Percentiles rank a stretch among this genome's conserved stretches.
Evolutionary conservation across 2,113 vertebrate genomes (phyloP).

Genomic region (Erpornis zantholeuca): DNA sequence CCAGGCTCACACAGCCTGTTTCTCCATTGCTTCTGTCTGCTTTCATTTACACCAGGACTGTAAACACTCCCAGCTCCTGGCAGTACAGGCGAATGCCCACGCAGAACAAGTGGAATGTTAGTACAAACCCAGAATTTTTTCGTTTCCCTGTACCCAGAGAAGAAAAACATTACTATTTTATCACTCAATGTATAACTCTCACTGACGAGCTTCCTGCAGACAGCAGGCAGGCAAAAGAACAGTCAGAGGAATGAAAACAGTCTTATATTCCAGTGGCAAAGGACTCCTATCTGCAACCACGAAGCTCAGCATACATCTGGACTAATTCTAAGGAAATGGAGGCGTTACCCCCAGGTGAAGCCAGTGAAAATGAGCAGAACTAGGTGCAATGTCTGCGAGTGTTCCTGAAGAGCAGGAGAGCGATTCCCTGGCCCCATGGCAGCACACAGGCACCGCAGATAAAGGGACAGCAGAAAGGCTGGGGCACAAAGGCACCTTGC

Average conservation of each 20-base stretch:
- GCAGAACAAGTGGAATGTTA: slow-evolving; percentile 31
- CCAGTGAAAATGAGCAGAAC: neutral
- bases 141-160: neutral
- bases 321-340: neutral
- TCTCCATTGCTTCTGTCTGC: slow-evolving; percentile 26
- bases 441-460: rapidly evolving
- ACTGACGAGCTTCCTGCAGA: neutral
- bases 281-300: neutral
- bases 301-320: neutral
- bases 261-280: neutral
- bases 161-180: slow-evolving; percentile 18
- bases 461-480: neutral
- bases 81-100: slow-evolving; percentile 22
- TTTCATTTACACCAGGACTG: slow-evolving; percentile 8
- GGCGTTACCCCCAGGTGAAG: neutral
- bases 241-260: neutral
- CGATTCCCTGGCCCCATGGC: rapidly evolving
- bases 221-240: neutral
- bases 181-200: neutral
- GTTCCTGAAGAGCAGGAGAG: neutral
- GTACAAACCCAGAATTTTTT: neutral
- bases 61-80: slow-evolving; percentile 5
- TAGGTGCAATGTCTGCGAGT: neutral
- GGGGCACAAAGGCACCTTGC: neutral
- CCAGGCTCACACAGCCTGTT: neutral